Percentiles rank a stretch among this genome's conserved stretches.
These are phyloP conservation scores for Tympanoctomys barrerae DNA, from an alignment of 2,797 vertebrate genomes.

Conservation along the genomic window DNA sequence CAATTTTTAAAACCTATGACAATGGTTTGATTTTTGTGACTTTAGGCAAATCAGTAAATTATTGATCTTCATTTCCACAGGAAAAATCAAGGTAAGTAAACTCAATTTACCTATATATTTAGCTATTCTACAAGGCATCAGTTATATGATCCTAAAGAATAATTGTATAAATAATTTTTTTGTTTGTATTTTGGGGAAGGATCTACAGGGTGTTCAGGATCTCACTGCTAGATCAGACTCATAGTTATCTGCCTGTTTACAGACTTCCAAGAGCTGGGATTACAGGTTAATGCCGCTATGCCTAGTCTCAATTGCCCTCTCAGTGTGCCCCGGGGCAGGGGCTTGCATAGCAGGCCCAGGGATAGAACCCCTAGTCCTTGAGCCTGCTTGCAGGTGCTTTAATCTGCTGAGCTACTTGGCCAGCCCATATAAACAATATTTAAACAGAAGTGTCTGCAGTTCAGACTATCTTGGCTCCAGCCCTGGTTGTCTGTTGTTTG, in stretches of 20 bases:
- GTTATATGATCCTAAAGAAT: neutral
- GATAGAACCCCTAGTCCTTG: too few species aligned
- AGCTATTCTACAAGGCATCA: neutral
- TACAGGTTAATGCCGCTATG: too few species aligned
- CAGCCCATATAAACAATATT: neutral
- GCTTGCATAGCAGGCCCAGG: too few species aligned
- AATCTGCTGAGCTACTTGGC: too few species aligned
- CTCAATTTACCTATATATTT: constrained; percentile 37
- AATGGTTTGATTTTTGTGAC: constrained; percentile 26
- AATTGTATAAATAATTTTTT: neutral
- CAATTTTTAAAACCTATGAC: neutral
- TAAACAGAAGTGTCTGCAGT: constrained; percentile 10
- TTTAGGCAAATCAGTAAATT: neutral
- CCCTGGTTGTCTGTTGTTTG: neutral
- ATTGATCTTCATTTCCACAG: neutral
- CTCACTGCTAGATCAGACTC: too few species aligned
- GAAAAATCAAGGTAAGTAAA: neutral
- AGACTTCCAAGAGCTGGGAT: too few species aligned
- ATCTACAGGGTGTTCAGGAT: too few species aligned
- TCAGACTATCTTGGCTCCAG: neutral
- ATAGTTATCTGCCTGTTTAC: too few species aligned
- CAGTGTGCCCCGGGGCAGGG: too few species aligned
- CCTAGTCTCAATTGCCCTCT: too few species aligned
- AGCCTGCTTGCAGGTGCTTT: too few species aligned
- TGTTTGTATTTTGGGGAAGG: too few species aligned